Evolutionary conservation across 2,113 vertebrate species (phyloP).

Genomic region (Hemichromis elongatus): DNA sequence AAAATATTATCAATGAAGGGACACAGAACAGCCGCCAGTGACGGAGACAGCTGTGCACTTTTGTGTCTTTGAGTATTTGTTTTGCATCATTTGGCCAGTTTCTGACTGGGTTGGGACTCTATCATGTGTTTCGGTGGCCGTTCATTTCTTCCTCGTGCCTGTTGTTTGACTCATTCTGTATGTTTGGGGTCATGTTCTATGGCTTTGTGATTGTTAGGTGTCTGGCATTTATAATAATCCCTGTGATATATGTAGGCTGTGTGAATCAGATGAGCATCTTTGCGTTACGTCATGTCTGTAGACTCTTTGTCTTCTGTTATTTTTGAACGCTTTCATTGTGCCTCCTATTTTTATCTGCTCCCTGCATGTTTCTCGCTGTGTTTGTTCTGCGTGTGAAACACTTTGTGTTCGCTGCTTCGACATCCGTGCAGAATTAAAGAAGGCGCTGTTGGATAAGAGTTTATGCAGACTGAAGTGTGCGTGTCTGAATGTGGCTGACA

Average conservation of each 20-base stretch:
- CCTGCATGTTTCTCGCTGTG: neutral
- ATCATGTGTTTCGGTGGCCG: fast-evolving
- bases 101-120: too few species aligned
- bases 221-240: neutral
- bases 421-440: neutral
- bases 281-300: neutral
- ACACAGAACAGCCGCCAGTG: neutral
- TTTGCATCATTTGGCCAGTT: neutral
- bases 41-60: neutral
- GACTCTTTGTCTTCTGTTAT: neutral
- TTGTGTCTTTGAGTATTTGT: neutral
- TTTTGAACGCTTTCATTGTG: neutral
- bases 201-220: neutral
- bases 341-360: slow-evolving; percentile 29
- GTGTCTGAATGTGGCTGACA: neutral
- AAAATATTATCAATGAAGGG: neutral
- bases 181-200: neutral
- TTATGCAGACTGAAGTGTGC: neutral
- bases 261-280: neutral
- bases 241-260: neutral
- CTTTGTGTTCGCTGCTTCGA: neutral
- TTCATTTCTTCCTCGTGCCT: neutral
- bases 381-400: neutral
- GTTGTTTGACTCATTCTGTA: neutral
- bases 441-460: fast-evolving